Percentiles rank a stretch among this genome's conserved stretches.
Conservation (phyloP, 2,888 invertebrate genomes). For the Fabriciana adippe region DNA sequence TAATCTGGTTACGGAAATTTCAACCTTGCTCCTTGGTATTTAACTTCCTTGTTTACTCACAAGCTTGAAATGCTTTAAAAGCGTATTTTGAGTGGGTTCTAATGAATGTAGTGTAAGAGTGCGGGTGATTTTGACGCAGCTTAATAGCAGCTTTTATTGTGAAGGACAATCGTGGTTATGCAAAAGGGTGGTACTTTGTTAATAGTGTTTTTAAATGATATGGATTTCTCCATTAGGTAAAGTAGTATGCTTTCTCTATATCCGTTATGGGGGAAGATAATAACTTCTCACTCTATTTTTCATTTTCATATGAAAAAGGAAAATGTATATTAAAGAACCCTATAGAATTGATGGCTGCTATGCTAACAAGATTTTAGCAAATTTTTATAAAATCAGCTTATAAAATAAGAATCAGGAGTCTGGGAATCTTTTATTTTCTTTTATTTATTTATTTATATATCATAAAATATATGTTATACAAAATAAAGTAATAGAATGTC, state of each 20-base stretch:
- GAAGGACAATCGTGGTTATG: constrained; percentile 21
- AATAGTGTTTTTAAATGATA: not conserved
- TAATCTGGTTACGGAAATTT: not conserved
- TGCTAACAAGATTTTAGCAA: too few relatives aligned
- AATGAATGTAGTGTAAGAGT: constrained; percentile 37
- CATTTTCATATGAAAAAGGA: too few relatives aligned
- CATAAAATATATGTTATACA: too few relatives aligned
- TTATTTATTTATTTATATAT: too few relatives aligned
- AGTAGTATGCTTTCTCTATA: too few relatives aligned
- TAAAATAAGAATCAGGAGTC: too few relatives aligned
- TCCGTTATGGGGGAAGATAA: not conserved
- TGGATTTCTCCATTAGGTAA: not conserved
- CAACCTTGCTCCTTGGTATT: not conserved
- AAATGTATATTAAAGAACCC: too few relatives aligned
- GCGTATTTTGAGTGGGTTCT: constrained; percentile 35
- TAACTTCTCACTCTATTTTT: not conserved
- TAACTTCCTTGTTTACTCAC: not conserved
- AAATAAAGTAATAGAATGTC: too few relatives aligned
- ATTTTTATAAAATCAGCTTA: too few relatives aligned
- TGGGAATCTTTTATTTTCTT: too few relatives aligned
- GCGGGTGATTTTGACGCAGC: constrained; percentile 38
- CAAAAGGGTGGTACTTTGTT: constrained; percentile 2
- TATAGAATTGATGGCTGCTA: too few relatives aligned
- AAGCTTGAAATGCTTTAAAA: constrained; percentile 25
- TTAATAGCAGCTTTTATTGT: constrained; percentile 36